Evolutionary conservation across 2,888 invertebrate genomes (phyloP).

Genomic region (Teleiodes luculella): DNA sequence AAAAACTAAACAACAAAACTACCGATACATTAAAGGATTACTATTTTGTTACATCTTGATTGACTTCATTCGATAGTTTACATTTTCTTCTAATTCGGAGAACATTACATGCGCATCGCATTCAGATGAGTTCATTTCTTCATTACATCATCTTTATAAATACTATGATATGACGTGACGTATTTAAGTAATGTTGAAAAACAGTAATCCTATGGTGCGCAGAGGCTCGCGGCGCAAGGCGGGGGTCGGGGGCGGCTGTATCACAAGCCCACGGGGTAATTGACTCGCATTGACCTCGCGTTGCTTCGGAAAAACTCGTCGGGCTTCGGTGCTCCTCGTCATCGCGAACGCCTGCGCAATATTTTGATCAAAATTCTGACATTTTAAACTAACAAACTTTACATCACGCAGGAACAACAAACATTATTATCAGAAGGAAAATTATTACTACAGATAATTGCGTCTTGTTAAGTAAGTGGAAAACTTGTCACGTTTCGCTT

Average conservation of each 20-base stretch:
- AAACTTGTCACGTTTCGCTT: background rate
- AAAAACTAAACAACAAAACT: too few species aligned
- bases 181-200: background rate
- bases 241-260: constrained; percentile 32
- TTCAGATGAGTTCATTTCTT: too few species aligned
- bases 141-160: too few species aligned
- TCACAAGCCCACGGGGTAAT: constrained; percentile 78
- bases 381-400: background rate
- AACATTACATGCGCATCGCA: too few species aligned
- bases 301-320: constrained; percentile 66
- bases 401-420: too few species aligned
- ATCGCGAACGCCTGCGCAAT: constrained; percentile 20
- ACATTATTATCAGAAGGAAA: too few species aligned
- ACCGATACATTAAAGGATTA: too few species aligned
- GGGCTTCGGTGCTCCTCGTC: constrained; percentile 47
- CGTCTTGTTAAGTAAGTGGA: background rate
- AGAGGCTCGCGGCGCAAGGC: background rate
- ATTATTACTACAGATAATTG: background rate
- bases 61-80: too few species aligned
- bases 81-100: too few species aligned
- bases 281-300: constrained; percentile 81
- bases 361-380: constrained; percentile 10
- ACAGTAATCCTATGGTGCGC: background rate
- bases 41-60: too few species aligned
- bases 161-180: too few species aligned